Conservation (phyloP, 2,888 invertebrate genomes). For the Sepioteuthis lessoniana region DNA sequence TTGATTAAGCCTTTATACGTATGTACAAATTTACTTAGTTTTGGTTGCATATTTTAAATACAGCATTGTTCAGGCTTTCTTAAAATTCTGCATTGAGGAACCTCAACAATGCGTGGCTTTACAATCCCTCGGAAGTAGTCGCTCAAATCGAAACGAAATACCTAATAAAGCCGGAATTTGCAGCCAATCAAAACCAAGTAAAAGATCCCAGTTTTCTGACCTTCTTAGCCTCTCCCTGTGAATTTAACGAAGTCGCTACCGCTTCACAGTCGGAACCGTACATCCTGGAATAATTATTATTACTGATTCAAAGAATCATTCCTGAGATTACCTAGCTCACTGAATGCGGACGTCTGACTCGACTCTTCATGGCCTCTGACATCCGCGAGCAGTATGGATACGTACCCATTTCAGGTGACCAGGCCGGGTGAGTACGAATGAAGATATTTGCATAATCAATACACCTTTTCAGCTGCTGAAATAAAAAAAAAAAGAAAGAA, state of each 20-base stretch:
- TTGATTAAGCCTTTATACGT: neutral
- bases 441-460: neutral
- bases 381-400: neutral
- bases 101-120: neutral
- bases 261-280: neutral
- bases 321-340: neutral
- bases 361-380: neutral
- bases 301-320: neutral
- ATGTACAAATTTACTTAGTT: neutral
- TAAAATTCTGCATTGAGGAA: neutral
- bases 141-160: neutral
- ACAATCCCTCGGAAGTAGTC: neutral
- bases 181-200: neutral
- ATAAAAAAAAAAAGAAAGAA: neutral
- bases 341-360: neutral
- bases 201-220: neutral
- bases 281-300: neutral
- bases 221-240: neutral
- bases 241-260: neutral
- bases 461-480: neutral
- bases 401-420: neutral
- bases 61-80: neutral
- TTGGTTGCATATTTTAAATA: neutral
- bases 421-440: neutral
- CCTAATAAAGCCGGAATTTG: neutral